A percentile compares a stretch with the other conserved stretches of the same genome.
Evolutionary conservation across 2,113 vertebrate genomes (phyloP).

Genomic region (Speoplatyrhinus poulsoni): DNA sequence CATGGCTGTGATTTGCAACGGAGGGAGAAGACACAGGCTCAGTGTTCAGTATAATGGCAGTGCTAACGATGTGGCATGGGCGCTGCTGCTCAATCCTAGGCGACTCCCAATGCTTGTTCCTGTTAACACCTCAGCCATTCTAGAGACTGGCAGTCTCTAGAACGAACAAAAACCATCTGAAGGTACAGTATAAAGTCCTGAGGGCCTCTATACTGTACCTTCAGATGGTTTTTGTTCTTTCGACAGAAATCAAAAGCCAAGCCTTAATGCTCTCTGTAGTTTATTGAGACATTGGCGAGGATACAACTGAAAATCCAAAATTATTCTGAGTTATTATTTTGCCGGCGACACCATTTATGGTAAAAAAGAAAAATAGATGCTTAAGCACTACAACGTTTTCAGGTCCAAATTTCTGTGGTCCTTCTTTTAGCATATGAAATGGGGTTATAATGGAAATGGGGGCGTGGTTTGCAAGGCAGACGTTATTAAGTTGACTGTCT

Average conservation of each 20-base stretch:
- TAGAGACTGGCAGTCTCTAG: conserved; percentile 39
- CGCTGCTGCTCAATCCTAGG: conserved; percentile 48
- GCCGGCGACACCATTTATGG: no score
- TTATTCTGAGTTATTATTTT: no score
- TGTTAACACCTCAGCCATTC: conserved; percentile 66
- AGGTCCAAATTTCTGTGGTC: no score
- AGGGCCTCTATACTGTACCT: conserved; percentile 19
- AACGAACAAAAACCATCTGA: not conserved
- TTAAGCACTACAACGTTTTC: no score
- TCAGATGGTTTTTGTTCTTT: not conserved
- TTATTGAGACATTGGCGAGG: not conserved
- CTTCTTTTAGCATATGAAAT: no score
- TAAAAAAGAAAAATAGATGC: no score
- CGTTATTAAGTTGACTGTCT: conserved; percentile 54
- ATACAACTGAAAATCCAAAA: conserved; percentile 23
- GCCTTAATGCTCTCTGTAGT: not conserved
- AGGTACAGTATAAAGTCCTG: conserved; percentile 15
- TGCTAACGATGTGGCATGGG: conserved; percentile 63
- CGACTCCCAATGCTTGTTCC: conserved; percentile 56
- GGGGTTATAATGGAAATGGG: no score
- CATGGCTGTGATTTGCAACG: conserved; percentile 49
- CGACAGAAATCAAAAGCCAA: not conserved
- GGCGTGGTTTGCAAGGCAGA: conserved; percentile 34
- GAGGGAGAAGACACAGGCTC: conserved; percentile 38
- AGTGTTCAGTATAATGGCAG: conserved; percentile 57